Conservation (phyloP, 2,113 vertebrate genomes). For the Gracilinanus agilis region DNA sequence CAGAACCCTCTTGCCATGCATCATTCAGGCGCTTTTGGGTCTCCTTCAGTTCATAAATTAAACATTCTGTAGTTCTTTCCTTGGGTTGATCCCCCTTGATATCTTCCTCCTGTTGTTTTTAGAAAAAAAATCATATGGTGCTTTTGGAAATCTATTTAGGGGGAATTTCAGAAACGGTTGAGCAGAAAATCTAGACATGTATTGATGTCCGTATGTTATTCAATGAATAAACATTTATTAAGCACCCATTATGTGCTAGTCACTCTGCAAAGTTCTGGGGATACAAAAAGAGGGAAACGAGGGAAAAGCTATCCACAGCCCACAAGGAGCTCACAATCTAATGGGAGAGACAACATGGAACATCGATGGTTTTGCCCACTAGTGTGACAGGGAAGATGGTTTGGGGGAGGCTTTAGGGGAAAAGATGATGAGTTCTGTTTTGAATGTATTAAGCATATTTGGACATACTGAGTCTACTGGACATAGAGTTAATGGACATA, state of each 20-base stretch:
- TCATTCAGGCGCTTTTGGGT: slow-evolving; percentile 77
- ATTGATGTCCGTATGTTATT: neutral
- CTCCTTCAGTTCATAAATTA: slow-evolving; percentile 80
- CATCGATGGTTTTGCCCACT: too few relatives aligned
- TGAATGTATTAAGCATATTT: too few relatives aligned
- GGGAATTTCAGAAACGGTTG: slow-evolving; percentile 18
- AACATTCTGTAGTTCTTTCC: slow-evolving; percentile 68
- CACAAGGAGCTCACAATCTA: too few relatives aligned
- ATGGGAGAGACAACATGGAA: too few relatives aligned
- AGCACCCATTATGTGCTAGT: too few relatives aligned
- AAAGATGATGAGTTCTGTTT: too few relatives aligned
- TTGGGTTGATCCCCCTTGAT: slow-evolving; percentile 78
- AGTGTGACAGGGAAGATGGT: neutral
- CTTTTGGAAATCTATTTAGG: slow-evolving; percentile 45
- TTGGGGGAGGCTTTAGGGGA: neutral
- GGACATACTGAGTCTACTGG: too few relatives aligned
- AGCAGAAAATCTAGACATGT: slow-evolving; percentile 29
- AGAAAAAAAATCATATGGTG: slow-evolving; percentile 20
- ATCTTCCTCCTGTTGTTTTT: slow-evolving; percentile 75
- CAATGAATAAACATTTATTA: neutral
- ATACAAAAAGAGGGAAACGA: too few relatives aligned
- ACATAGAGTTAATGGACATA: too few relatives aligned
- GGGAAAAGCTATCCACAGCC: too few relatives aligned
- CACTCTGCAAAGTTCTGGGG: too few relatives aligned
- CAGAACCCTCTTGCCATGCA: slow-evolving; percentile 76